Percentiles rank a stretch among this genome's conserved stretches.
Evolutionary conservation across 2,888 invertebrate species (phyloP).

Genomic region (Xanthorhoe designata): DNA sequence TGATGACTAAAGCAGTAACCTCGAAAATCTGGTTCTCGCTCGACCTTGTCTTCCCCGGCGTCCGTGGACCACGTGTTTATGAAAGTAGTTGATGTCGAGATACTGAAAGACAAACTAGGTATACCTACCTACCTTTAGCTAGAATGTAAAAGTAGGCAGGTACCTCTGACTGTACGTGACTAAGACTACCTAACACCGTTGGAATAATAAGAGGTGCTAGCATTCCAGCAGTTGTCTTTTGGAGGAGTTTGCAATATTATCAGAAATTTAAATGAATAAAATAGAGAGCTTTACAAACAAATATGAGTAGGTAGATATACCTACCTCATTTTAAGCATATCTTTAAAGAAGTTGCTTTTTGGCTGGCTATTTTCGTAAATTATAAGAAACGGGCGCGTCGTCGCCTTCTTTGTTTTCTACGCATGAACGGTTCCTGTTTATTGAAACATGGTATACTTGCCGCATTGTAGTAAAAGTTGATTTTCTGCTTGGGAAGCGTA

Average conservation of each 20-base stretch:
- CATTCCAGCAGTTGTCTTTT: background rate
- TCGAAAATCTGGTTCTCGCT: constrained; percentile 36
- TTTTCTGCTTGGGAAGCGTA: constrained; percentile 74
- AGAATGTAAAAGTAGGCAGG: background rate
- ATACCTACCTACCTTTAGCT: too few relatives aligned
- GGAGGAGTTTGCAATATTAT: background rate
- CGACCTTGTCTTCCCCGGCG: constrained; percentile 47
- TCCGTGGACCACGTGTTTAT: constrained; percentile 38
- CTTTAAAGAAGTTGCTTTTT: constrained; percentile 3
- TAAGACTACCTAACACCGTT: background rate
- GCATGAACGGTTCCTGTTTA: constrained; percentile 71
- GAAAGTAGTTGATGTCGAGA: constrained; percentile 32
- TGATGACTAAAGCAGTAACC: constrained; percentile 17
- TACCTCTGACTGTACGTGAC: background rate
- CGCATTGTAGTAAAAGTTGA: constrained; percentile 81
- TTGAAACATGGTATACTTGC: constrained; percentile 73
- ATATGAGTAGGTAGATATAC: background rate
- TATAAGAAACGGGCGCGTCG: constrained; percentile 19
- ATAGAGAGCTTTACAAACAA: background rate
- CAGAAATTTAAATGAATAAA: background rate
- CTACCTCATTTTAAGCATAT: too few relatives aligned
- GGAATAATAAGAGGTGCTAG: background rate
- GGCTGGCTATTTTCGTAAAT: constrained; percentile 38
- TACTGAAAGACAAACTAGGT: background rate
- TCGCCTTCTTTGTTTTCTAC: constrained; percentile 41